These are phyloP conservation scores for Hexactinellida sp. DNA, from an alignment of 37 sponge, comb jelly and placozoan species.

Conservation along the genomic window DNA sequence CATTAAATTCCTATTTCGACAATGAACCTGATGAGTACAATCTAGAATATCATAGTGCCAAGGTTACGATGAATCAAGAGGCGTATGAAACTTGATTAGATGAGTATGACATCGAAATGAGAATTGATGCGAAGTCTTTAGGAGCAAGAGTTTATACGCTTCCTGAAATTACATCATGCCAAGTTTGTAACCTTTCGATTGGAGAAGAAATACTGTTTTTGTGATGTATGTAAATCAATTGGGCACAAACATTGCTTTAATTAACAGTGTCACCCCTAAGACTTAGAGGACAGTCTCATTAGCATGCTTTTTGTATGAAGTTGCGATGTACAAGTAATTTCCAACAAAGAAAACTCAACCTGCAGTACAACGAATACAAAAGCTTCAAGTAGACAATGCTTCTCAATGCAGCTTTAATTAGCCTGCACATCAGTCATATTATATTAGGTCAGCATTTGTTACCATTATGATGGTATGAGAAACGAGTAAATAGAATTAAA, in stretches of 20 bases:
- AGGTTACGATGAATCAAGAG: neutral
- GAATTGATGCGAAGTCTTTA: neutral
- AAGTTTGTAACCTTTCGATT: constrained; percentile 13
- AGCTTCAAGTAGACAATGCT: neutral
- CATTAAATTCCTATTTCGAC: neutral
- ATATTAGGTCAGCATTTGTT: too few relatives aligned
- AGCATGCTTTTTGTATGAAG: neutral
- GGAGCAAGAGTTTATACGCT: neutral
- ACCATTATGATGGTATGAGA: too few relatives aligned
- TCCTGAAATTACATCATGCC: neutral
- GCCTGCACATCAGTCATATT: too few relatives aligned
- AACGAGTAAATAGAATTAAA: too few relatives aligned
- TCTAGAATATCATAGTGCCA: neutral
- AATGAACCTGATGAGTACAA: neutral
- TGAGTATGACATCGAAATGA: neutral
- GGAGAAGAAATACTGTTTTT: neutral
- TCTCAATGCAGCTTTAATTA: too few relatives aligned
- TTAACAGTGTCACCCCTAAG: neutral
- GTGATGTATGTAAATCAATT: constrained; percentile 8
- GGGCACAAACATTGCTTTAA: neutral
- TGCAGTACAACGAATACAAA: neutral
- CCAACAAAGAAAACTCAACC: neutral
- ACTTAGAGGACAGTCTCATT: constrained; percentile 6
- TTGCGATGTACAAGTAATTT: neutral
- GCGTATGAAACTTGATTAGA: neutral